Conservation (phyloP, 1,140 invertebrate species). For the silkworm (Bombyx mori) region ASM3026992v2 NC_085128.1:8020501-8021000, state of each 20-base stretch:
- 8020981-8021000: too few relatives aligned
- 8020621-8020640: too few relatives aligned
- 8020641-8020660: constrained; percentile 45
- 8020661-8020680: constrained; percentile 85
- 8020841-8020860: constrained; percentile 81
- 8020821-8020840: constrained; percentile 82
- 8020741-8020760: constrained; percentile 83
- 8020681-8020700: constrained; percentile 84
- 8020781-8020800: constrained; percentile 74
- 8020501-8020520: too few relatives aligned
- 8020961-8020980: too few relatives aligned
- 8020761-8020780: constrained; percentile 77
- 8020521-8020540: too few relatives aligned
- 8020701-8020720: constrained; percentile 90
- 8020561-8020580: too few relatives aligned
- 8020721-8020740: constrained; percentile 87
- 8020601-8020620: too few relatives aligned
- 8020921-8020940: too few relatives aligned
- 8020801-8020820: constrained; percentile 81
- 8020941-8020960: too few relatives aligned
- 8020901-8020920: too few relatives aligned
- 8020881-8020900: neutral
- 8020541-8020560: too few relatives aligned
- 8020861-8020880: constrained; percentile 81
- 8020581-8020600: too few relatives aligned